phyloP scores from a whole-genome alignment of 2,888 invertebrate genomes.

The Lymantria monacha region DNA sequence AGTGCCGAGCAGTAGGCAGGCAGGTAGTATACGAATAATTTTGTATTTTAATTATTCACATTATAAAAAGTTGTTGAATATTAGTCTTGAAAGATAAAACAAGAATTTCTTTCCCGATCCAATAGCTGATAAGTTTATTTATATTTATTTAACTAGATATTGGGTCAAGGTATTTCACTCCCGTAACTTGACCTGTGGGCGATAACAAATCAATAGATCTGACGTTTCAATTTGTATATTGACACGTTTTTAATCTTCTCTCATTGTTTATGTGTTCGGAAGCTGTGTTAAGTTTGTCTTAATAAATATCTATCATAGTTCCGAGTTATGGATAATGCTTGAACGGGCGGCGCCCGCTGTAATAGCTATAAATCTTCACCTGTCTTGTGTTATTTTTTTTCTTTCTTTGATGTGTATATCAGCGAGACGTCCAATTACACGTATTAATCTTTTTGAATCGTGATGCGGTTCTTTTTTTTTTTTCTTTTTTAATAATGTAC shows the following conservation, averaged over 20 bases:
- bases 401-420: slow-evolving; percentile 64
- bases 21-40: too few species aligned
- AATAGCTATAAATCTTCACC: slow-evolving; percentile 71
- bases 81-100: slow-evolving; percentile 7
- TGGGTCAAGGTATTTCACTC: slow-evolving; percentile 45
- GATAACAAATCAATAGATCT: slow-evolving; percentile 72
- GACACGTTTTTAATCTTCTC: slow-evolving; percentile 76
- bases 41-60: neutral
- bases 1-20: too few species aligned
- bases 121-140: slow-evolving; percentile 43
- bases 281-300: slow-evolving; percentile 60
- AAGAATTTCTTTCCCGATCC: slow-evolving; percentile 33
- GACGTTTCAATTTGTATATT: slow-evolving; percentile 79
- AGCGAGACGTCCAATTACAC: slow-evolving; percentile 55
- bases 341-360: slow-evolving; percentile 39
- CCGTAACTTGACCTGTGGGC: slow-evolving; percentile 50
- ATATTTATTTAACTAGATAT: slow-evolving; percentile 39
- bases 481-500: slow-evolving; percentile 11
- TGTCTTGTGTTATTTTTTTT: slow-evolving; percentile 54
- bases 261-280: slow-evolving; percentile 73
- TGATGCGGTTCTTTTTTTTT: slow-evolving; percentile 14
- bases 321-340: slow-evolving; percentile 43
- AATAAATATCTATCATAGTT: slow-evolving; percentile 62
- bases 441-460: slow-evolving; percentile 56
- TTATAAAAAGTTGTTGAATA: slow-evolving; percentile 7